phyloP scores from a whole-genome alignment of 1,140 invertebrate genomes.

The Nylanderia fulva region DNA sequence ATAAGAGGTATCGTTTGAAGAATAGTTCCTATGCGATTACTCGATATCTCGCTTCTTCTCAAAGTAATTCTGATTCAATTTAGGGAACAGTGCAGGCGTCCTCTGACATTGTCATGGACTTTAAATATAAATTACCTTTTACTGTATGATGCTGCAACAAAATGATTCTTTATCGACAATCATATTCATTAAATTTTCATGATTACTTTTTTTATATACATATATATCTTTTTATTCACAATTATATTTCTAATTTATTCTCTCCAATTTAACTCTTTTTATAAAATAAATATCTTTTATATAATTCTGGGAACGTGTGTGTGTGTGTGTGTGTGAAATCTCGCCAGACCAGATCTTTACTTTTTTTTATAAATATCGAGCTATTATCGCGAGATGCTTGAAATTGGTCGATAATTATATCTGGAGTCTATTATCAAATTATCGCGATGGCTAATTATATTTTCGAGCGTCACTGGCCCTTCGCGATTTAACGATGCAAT shows the following conservation, averaged over 20 bases:
- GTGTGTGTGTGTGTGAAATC: no score
- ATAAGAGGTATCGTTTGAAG: conserved; percentile 42
- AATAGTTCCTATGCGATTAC: conserved; percentile 33
- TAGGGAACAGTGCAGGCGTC: conserved; percentile 2
- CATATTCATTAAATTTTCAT: background rate
- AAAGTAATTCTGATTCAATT: conserved; percentile 45
- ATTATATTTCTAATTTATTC: background rate
- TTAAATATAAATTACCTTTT: conserved; percentile 50
- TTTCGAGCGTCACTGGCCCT: conserved; percentile 9
- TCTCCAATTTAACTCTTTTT: background rate
- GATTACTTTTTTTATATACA: background rate
- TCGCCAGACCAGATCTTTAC: background rate
- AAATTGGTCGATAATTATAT: conserved; percentile 16
- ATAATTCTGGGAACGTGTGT: background rate
- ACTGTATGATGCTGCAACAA: background rate
- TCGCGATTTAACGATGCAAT: conserved; percentile 53
- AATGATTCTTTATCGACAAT: background rate
- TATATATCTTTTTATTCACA: background rate
- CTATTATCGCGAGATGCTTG: background rate
- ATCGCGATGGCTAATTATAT: conserved; percentile 45
- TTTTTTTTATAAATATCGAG: conserved; percentile 21
- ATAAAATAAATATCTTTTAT: background rate
- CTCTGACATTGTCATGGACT: conserved; percentile 14
- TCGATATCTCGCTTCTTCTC: conserved; percentile 18
- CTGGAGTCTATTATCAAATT: conserved; percentile 1